Evolutionary conservation across 2,797 vertebrate species (phyloP).

Genomic region (Gymnocypris eckloni): DNA sequence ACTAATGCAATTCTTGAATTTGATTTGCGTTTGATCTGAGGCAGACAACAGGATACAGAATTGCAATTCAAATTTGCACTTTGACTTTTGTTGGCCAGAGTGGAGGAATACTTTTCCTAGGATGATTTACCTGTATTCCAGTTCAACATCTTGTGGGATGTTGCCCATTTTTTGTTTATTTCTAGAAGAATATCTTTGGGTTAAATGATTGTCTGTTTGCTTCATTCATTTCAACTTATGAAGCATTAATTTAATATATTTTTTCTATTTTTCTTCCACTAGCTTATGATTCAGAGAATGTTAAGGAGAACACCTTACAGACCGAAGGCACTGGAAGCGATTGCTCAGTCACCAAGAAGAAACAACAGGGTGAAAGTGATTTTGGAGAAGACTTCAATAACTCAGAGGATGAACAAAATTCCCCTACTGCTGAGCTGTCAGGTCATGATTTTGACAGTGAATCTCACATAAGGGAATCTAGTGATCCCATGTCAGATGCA

Average conservation of each 20-base stretch:
- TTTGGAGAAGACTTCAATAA: conserved; percentile 84
- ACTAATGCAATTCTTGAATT: not conserved
- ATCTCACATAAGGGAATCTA: conserved; percentile 93
- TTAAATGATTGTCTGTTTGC: not conserved
- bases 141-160: not conserved
- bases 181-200: not conserved
- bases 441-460: conserved; percentile 95
- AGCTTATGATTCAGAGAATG: conserved; percentile 95
- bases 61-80: not conserved
- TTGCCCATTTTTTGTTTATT: not conserved
- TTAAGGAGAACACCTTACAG: conserved; percentile 82
- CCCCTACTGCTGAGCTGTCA: conserved; percentile 86
- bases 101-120: not conserved
- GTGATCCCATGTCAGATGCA: conserved; percentile 90
- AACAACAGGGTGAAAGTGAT: conserved; percentile 79
- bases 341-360: conserved; percentile 79
- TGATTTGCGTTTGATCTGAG: not conserved
- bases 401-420: conserved; percentile 87
- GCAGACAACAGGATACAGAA: not conserved
- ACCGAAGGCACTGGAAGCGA: conserved; percentile 84
- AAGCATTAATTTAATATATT: not conserved
- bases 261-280: conserved; percentile 43
- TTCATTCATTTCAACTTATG: conserved; percentile 61
- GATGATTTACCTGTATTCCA: not conserved
- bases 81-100: not conserved